These are phyloP conservation scores for Bubo bubo DNA, from an alignment of 2,113 vertebrate species.

Conservation along the genomic window DNA sequence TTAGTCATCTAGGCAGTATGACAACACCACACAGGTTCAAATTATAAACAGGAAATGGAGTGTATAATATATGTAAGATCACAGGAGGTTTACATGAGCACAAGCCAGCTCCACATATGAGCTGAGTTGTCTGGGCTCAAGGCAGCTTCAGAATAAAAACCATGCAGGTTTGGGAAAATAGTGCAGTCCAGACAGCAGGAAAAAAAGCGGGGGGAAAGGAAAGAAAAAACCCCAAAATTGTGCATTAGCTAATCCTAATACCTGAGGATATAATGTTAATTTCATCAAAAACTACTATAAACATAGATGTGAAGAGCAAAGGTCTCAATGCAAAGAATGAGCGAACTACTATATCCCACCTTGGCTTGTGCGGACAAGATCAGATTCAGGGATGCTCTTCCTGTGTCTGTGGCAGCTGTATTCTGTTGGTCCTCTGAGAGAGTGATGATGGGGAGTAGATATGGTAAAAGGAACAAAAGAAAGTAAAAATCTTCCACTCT, in stretches of 20 bases:
- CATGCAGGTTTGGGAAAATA: rapidly evolving
- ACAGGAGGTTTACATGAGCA: background rate
- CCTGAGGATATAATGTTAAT: background rate
- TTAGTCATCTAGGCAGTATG: background rate
- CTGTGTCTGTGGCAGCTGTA: background rate
- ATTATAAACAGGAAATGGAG: background rate
- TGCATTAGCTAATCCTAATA: background rate
- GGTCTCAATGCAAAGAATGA: background rate
- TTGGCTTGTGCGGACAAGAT: background rate
- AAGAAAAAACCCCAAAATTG: background rate
- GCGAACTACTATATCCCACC: background rate
- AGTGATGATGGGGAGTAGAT: background rate
- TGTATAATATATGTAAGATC: background rate
- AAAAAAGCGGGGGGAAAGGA: rapidly evolving
- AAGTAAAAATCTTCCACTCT: background rate
- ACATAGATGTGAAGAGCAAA: background rate
- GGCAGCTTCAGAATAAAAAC: background rate
- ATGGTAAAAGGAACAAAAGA: background rate
- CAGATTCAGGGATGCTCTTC: background rate
- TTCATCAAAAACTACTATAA: background rate
- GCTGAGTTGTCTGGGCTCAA: background rate
- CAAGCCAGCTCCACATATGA: background rate
- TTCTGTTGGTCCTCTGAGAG: background rate
- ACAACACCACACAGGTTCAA: background rate
- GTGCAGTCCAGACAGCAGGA: background rate